These are phyloP conservation scores for Seira sanloemensis DNA, from an alignment of 2,888 invertebrate species.

Conservation along the genomic window DNA sequence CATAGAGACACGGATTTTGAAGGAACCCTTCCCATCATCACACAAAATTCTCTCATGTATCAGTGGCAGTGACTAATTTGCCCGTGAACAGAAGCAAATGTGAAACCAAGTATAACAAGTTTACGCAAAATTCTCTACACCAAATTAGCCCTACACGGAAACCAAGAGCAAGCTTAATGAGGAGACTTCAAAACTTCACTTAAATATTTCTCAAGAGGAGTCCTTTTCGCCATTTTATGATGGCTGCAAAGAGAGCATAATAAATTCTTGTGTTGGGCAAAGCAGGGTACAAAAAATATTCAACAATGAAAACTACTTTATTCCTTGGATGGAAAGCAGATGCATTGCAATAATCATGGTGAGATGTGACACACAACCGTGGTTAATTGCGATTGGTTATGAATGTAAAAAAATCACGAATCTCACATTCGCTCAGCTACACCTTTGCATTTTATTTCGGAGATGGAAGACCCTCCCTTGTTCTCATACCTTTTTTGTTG, in stretches of 20 bases:
- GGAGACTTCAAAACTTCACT: neutral
- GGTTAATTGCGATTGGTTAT: slow-evolving; percentile 54
- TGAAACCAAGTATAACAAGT: slow-evolving; percentile 67
- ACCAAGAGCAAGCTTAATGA: too few species aligned
- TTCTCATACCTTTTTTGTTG: neutral
- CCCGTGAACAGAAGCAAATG: slow-evolving; percentile 66
- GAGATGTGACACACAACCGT: slow-evolving; percentile 45
- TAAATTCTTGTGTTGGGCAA: neutral
- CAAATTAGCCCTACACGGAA: slow-evolving; percentile 66
- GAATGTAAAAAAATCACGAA: slow-evolving; percentile 48
- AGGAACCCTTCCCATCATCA: slow-evolving; percentile 62
- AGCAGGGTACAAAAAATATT: neutral
- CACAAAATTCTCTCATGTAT: neutral
- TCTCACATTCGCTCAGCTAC: slow-evolving; percentile 50
- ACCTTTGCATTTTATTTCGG: slow-evolving; percentile 3
- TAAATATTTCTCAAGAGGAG: neutral
- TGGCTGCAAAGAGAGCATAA: slow-evolving; percentile 45
- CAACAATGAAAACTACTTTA: slow-evolving; percentile 23
- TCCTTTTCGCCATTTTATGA: slow-evolving; percentile 15
- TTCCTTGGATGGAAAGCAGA: slow-evolving; percentile 32
- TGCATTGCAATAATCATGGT: slow-evolving; percentile 5
- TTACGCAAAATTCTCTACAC: slow-evolving; percentile 69
- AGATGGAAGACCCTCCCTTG: neutral
- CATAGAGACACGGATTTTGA: slow-evolving; percentile 58
- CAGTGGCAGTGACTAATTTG: slow-evolving; percentile 55